phyloP scores from a whole-genome alignment of 2,888 invertebrate genomes.

The Amiota communis region DNA sequence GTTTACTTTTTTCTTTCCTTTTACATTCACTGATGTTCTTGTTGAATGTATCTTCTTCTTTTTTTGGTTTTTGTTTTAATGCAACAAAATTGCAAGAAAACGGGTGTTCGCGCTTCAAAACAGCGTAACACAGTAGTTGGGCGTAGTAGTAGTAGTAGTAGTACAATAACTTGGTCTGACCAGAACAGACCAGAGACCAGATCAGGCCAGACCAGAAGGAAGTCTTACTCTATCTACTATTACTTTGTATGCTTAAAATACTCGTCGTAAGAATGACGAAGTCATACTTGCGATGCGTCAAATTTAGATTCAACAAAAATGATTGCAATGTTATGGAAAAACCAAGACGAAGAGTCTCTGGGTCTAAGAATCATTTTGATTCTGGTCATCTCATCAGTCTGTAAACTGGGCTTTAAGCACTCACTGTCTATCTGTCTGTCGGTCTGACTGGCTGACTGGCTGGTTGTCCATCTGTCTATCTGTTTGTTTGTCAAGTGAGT shows the following conservation, averaged over 20 bases:
- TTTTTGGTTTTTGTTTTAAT: no score
- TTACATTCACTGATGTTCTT: neutral
- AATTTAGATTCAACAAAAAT: conserved; percentile 67
- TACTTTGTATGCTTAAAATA: conserved; percentile 30
- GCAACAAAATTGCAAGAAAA: neutral
- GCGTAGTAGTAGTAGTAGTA: conserved; percentile 29
- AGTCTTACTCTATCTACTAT: no score
- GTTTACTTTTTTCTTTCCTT: neutral
- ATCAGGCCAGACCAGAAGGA: no score
- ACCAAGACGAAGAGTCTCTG: no score
- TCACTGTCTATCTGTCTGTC: neutral
- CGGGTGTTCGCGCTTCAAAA: conserved; percentile 1
- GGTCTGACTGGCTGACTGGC: neutral
- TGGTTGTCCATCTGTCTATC: conserved; percentile 59
- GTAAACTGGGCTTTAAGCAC: conserved; percentile 11
- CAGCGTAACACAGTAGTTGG: conserved; percentile 62
- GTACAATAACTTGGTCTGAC: no score
- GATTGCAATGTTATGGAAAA: conserved; percentile 62
- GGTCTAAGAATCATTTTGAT: neutral
- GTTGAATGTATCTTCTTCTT: neutral
- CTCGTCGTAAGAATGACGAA: conserved; percentile 57
- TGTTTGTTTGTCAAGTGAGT: conserved; percentile 44
- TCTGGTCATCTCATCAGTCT: neutral
- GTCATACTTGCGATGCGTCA: conserved; percentile 67
- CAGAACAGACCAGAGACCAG: no score